Percentiles rank a stretch among this genome's conserved stretches.
phyloP scores from a whole-genome alignment of 2,797 vertebrate genomes.

The Helostoma temminkii region DNA sequence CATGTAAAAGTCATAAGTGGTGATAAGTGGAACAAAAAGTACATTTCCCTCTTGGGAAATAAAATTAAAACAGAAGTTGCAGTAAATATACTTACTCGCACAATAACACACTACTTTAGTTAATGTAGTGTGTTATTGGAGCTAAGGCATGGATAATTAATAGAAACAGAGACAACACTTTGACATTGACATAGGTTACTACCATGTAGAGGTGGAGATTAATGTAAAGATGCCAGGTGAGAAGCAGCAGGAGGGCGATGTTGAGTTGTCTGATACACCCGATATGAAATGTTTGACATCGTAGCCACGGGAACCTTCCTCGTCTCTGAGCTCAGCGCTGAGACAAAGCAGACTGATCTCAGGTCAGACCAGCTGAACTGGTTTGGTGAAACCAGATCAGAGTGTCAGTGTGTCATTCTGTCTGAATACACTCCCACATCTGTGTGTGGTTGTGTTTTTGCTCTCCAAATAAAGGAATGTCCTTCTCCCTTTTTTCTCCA shows the following conservation, averaged over 20 bases:
- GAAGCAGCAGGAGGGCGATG: slow-evolving; percentile 17
- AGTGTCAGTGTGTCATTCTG: slow-evolving; percentile 27
- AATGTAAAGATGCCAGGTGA: background rate
- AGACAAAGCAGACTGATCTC: slow-evolving; percentile 41
- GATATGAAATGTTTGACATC: slow-evolving; percentile 45
- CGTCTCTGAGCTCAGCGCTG: slow-evolving; percentile 32
- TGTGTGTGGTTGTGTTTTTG: slow-evolving; percentile 12
- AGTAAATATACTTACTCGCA: background rate
- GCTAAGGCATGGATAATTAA: background rate
- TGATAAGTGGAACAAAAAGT: too few species aligned
- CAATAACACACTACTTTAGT: too few species aligned
- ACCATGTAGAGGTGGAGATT: background rate
- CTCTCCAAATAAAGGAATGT: slow-evolving; percentile 47
- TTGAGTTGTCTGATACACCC: slow-evolving; percentile 20
- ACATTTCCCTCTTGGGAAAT: too few species aligned
- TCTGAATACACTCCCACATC: slow-evolving; percentile 25
- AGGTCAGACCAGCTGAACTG: slow-evolving; percentile 42
- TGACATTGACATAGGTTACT: background rate
- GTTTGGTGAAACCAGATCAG: slow-evolving; percentile 25
- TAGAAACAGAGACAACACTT: background rate
- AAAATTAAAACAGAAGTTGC: too few species aligned
- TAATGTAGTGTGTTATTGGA: too few species aligned
- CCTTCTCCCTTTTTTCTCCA: slow-evolving; percentile 62
- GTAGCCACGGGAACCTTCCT: slow-evolving; percentile 57
- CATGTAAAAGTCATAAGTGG: too few species aligned